Conservation (phyloP, 2,888 invertebrate species). For the Oxystoma pomonae region DNA sequence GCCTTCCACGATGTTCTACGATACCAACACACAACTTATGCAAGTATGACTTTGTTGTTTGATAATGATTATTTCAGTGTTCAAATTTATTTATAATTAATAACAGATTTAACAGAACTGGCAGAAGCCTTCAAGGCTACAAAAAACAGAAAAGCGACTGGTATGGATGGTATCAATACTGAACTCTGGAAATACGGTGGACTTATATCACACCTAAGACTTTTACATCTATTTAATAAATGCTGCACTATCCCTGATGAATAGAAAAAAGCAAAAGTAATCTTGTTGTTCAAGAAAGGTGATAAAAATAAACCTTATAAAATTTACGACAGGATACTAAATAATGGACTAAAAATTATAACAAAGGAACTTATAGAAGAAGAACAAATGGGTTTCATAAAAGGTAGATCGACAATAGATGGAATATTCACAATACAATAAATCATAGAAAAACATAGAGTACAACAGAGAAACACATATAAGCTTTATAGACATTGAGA, state of each 20-base stretch:
- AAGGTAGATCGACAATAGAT: not conserved
- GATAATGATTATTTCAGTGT: too few species aligned
- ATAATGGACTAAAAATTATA: too few species aligned
- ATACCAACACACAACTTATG: too few species aligned
- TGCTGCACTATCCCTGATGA: not conserved
- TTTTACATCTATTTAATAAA: not conserved
- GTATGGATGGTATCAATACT: not conserved
- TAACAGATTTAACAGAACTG: too few species aligned
- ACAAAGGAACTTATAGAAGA: too few species aligned
- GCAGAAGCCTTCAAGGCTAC: slow-evolving; percentile 1
- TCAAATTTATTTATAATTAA: too few species aligned
- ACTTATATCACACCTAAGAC: not conserved
- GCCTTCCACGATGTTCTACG: too few species aligned
- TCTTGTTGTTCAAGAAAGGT: not conserved
- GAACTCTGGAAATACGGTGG: not conserved
- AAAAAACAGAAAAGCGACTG: slow-evolving; percentile 1
- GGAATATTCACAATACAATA: not conserved
- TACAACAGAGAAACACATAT: too few species aligned
- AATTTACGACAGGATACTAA: not conserved
- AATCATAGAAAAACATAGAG: too few species aligned
- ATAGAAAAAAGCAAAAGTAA: not conserved
- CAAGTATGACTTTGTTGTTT: too few species aligned
- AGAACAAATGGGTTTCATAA: not conserved
- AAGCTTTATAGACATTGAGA: not conserved
- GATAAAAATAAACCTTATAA: not conserved